These are phyloP conservation scores for Prunella fulvescens DNA, from an alignment of 2,113 vertebrate species.

Conservation along the genomic window DNA sequence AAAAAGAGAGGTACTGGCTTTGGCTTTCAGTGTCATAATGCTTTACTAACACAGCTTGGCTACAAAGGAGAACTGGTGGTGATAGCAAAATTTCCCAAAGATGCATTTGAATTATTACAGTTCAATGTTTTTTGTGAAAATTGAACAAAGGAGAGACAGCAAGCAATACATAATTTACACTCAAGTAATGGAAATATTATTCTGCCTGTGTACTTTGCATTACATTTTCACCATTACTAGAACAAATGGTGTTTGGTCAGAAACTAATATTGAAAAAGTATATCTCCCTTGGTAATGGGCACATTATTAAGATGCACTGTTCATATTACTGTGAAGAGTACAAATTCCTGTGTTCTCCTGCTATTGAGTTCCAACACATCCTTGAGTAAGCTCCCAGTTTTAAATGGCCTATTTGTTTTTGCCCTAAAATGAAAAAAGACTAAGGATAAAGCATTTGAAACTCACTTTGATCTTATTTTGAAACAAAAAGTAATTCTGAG, in stretches of 20 bases:
- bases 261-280: neutral
- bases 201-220: neutral
- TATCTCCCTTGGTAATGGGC: neutral
- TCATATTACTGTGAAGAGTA: neutral
- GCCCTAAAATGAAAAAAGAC: neutral
- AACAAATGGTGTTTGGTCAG: neutral
- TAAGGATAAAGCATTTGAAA: neutral
- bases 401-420: neutral
- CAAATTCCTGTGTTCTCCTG: neutral
- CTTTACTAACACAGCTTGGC: neutral
- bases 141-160: neutral
- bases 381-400: neutral
- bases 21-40: neutral
- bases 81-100: neutral
- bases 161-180: neutral
- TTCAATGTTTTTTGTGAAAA: neutral
- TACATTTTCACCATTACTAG: neutral
- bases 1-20: constrained; percentile 81
- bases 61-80: neutral
- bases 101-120: neutral
- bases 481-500: neutral
- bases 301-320: neutral
- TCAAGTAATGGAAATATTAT: neutral
- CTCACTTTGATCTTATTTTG: neutral
- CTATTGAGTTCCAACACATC: neutral